Base-by-base conservation (phyloP, 2,113 vertebrate genomes). In the Mola mola region DNA sequence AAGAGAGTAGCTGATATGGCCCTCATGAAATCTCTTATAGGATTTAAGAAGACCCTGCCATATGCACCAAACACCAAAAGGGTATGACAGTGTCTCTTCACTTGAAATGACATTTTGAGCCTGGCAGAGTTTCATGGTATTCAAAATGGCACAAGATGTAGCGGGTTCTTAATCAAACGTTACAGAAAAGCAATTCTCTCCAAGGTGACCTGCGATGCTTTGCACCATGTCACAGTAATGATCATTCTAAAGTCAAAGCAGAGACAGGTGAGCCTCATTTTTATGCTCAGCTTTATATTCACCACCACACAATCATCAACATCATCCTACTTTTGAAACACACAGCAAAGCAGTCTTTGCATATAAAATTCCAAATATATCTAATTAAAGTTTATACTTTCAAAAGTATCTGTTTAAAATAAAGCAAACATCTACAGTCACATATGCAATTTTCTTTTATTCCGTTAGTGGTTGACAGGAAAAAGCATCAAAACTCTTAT, bases 131-230 rank as follows among this genome's bases (percentile, higher is more conserved):
- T 86, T 83, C 72, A 57, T 15, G 25, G 52, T 60, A 86, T 87
- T 85, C 76, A 87, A 81, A 91, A 84, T 75, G 87, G 69, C 81
- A 79, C 52, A 75, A 89, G 90, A 89, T 74, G 56, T 81, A 86
- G 79, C 72, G 78, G 75, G 59, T 65, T 59, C 71, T 85, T 88
- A 89, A 90, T 91, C 81, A 91, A 85, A 87, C 63, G 80, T 28
- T 81, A 84, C 85, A 88, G 85, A 81, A 86, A 87, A 88, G 88
- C 86, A 88, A 89, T 88, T 82, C 80, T 79, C 70, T 34, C 53
- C 87, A 92, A 87, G 86, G 88, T 90, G 87, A 91, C 86, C 85
- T 41, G 25, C 12, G 26, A 41, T 71, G 85, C 86, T 71, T 81
- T 55, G 77, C 84, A 68, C 72, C 72, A 40, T 71, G 59, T 78